Evolutionary conservation across 2,113 vertebrate genomes (phyloP).

Genomic region (Cervus canadensis): DNA sequence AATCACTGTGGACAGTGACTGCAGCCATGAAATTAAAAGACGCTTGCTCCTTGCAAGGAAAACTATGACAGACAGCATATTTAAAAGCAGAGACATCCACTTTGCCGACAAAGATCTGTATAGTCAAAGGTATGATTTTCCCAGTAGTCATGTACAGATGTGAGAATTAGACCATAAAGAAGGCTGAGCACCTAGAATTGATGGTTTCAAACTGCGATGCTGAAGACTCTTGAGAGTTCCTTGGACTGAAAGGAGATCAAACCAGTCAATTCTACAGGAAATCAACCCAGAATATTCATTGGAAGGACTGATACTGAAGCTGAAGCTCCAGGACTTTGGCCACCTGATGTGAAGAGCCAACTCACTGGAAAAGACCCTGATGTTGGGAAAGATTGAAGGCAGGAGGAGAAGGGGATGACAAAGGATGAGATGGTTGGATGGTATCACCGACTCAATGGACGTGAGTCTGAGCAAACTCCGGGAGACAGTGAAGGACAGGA

Average conservation of each 20-base stretch:
- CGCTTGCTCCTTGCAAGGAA: not conserved
- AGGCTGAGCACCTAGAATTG: not conserved
- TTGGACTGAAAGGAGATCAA: not conserved
- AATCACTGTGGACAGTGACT: not conserved
- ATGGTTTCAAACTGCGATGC: not conserved
- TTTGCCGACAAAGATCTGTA: not conserved
- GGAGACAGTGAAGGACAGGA: not conserved
- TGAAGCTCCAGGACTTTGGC: not conserved
- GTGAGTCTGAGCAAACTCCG: not conserved
- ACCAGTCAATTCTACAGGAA: not conserved
- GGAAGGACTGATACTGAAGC: not conserved
- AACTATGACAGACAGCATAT: not conserved
- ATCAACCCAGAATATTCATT: not conserved
- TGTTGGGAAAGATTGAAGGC: not conserved
- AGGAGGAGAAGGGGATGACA: not conserved
- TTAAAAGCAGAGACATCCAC: not conserved
- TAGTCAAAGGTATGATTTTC: not conserved
- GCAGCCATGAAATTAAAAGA: not conserved
- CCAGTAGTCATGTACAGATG: not conserved
- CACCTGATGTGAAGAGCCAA: not conserved
- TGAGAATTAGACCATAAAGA: not conserved
- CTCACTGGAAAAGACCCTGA: not conserved
- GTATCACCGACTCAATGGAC: not conserved
- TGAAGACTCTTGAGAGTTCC: not conserved
- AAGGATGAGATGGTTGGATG: not conserved